These are phyloP conservation scores for Pyrgilauda ruficollis DNA, from an alignment of 2,113 vertebrate species.

Conservation along the genomic window DNA sequence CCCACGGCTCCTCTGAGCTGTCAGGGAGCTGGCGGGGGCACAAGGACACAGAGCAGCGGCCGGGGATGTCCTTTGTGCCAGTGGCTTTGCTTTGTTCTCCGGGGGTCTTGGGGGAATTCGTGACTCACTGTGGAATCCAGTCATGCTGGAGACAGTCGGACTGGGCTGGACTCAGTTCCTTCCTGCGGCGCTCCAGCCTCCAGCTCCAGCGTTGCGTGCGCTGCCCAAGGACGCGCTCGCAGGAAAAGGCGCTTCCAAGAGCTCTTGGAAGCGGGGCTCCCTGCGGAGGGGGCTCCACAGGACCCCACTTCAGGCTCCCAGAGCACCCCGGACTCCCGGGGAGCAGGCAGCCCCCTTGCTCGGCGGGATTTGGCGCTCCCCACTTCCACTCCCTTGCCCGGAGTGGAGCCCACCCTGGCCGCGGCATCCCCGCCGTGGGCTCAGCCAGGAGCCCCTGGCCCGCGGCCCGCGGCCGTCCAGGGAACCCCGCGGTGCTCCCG, in stretches of 20 bases:
- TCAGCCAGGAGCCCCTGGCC: background rate
- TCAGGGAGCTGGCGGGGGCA: background rate
- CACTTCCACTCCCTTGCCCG: background rate
- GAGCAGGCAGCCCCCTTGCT: background rate
- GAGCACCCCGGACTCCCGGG: background rate
- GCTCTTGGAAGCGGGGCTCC: fast-evolving
- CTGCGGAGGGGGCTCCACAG: background rate
- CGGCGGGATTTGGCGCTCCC: fast-evolving
- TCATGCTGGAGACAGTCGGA: background rate
- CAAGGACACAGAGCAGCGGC: background rate
- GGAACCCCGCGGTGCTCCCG: background rate
- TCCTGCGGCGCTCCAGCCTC: background rate
- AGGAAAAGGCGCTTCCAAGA: background rate
- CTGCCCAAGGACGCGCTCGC: background rate
- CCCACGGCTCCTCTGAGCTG: background rate
- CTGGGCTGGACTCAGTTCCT: conserved; percentile 36
- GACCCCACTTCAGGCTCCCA: background rate
- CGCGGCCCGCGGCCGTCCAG: fast-evolving
- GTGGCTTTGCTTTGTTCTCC: background rate
- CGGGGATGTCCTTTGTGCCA: background rate
- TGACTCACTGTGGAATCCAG: conserved; percentile 24
- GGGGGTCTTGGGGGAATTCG: conserved; percentile 1
- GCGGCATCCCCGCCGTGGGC: fast-evolving
- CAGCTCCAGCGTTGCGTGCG: fast-evolving
- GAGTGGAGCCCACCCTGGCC: background rate